Percentiles rank a stretch among this genome's conserved stretches.
Evolutionary conservation across 1,140 invertebrate species (phyloP).

Genomic region (Magallana angulata): DNA sequence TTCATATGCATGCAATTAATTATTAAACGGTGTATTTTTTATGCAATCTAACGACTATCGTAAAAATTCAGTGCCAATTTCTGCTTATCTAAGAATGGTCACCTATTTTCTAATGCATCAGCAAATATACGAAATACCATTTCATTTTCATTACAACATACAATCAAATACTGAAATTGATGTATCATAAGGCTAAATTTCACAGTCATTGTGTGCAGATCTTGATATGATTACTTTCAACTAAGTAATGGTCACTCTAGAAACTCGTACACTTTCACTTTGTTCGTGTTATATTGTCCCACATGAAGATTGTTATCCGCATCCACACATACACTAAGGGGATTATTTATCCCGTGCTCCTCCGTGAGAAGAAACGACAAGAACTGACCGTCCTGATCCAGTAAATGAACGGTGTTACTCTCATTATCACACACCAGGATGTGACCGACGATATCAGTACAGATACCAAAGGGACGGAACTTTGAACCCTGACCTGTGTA

Average conservation of each 20-base stretch:
- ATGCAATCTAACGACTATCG: no score
- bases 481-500: not conserved
- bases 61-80: no score
- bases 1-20: no score
- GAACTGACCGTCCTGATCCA: not conserved
- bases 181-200: no score
- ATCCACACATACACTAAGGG: not conserved
- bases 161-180: no score
- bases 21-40: no score
- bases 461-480: not conserved
- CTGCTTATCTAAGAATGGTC: no score
- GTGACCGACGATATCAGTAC: not conserved
- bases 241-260: not conserved
- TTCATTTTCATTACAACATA: no score
- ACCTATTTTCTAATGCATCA: no score
- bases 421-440: constrained; percentile 1
- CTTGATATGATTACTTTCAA: no score
- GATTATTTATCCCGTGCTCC: not conserved
- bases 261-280: not conserved
- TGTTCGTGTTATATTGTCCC: not conserved
- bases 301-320: not conserved
- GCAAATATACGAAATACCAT: no score
- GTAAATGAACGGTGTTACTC: not conserved
- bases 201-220: no score
- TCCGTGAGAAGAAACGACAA: not conserved